A percentile compares a stretch with the other conserved stretches of the same genome.
Evolutionary conservation across 2,797 vertebrate genomes (phyloP).

Genomic region (Sphenopsis melanotis): DNA sequence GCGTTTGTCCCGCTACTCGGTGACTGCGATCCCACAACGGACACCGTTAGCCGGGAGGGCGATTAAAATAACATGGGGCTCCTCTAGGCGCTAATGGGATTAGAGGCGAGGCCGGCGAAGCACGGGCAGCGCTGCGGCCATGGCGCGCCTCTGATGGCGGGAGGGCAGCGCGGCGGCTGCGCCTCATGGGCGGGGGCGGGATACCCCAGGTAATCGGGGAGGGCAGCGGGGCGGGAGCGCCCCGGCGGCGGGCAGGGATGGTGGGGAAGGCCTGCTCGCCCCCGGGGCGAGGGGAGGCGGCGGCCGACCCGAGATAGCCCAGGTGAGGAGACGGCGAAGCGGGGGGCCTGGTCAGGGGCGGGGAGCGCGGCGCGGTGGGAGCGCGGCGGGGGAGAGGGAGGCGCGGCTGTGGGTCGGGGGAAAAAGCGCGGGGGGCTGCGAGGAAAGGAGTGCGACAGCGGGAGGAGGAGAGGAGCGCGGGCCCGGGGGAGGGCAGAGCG

Average conservation of each 20-base stretch:
- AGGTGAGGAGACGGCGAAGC: constrained; percentile 7
- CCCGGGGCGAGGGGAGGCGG: not conserved
- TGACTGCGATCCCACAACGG: not conserved
- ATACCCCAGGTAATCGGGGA: not conserved
- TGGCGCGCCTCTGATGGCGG: constrained; percentile 54
- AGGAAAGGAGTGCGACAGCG: not conserved
- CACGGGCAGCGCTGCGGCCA: constrained; percentile 15
- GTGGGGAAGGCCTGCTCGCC: not conserved
- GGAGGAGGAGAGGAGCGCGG: constrained; percentile 14
- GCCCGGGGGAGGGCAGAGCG: constrained; percentile 7
- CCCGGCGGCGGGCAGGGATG: not conserved
- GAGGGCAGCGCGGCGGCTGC: not conserved
- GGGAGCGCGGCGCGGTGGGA: not conserved
- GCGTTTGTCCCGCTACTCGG: not conserved
- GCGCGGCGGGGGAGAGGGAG: not conserved
- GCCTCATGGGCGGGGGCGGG: constrained; percentile 21
- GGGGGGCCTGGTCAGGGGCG: not conserved
- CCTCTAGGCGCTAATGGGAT: constrained; percentile 74
- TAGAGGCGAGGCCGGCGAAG: constrained; percentile 3
- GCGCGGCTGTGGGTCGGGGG: not conserved
- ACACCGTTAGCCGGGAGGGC: not conserved
- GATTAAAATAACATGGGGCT: constrained; percentile 16
- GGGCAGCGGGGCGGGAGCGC: not conserved
- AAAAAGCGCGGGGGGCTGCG: not conserved
- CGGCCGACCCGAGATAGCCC: not conserved